Base-by-base conservation (phyloP, 2,888 invertebrate genomes). In the Epinotia ramella region DNA sequence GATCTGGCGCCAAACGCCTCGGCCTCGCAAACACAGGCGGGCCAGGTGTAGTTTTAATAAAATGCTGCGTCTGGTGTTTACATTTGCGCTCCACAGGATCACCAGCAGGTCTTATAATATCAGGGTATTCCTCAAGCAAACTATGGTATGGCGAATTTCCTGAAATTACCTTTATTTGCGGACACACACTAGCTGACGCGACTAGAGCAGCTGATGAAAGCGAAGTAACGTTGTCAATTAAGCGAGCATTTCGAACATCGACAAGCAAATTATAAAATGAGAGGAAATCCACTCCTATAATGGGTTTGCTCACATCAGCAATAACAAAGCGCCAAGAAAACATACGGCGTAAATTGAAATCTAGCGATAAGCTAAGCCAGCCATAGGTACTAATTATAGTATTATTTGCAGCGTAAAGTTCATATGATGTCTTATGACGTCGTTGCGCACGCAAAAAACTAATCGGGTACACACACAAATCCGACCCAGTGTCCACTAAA, bases 251-350 rank as follows among this genome's bases (percentile, higher is more conserved):
- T 9, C 60, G 62, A 62, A 67, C 33, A 62, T 67, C 62, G 40
- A 73, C 73, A 16, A 67, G 33, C 56, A 68, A 57, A 20, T 20
- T 40, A 20, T 57, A 18, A 49, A 16, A 46, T 2, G 20, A 20
- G 12, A 40, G 12, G 5, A 56, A 56, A 56, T n/a, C n/a, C n/a
- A 64, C 64, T 20, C 46, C 65, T 28, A 73, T 73, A 24, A 69
- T 74, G 7, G 74, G 69, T 44, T 74, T 74, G 16, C 57, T 62
- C 4, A 74, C 74, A 40, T 73, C 73, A 16, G 67, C 73, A 1
- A 73, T 28, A 3, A 64, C 9, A 66, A 66, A 73, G 11, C 66
- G 66, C 66, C 66, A 67, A 11, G 53, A 24, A 56, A 67, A 67
- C 7, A 3, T 33, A 18, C 56, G 66, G 9, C 56, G 66, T 33